Percentiles rank a stretch among this genome's conserved stretches.
Evolutionary conservation across 2,113 vertebrate species (phyloP).

Genomic region (Carollia perspicillata): DNA sequence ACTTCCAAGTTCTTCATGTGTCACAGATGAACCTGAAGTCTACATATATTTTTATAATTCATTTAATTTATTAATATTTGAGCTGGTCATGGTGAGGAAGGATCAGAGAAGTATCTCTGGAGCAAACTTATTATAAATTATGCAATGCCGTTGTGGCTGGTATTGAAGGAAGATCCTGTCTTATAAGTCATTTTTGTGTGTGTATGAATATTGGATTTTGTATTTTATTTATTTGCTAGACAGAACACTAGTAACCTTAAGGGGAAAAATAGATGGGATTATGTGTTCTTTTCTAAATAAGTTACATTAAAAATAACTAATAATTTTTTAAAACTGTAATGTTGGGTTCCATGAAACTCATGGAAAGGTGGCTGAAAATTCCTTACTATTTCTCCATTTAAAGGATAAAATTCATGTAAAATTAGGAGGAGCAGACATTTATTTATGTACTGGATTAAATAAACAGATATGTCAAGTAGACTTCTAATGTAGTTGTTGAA

Average conservation of each 20-base stretch:
- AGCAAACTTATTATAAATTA: background rate
- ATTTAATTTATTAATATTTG: background rate
- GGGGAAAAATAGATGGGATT: background rate
- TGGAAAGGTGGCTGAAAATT: background rate
- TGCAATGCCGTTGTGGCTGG: background rate
- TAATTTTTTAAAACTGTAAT: background rate
- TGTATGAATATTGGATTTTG: background rate
- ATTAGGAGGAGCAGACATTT: background rate
- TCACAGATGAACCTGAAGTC: background rate
- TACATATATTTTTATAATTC: background rate
- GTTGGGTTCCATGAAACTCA: background rate
- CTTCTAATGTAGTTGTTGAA: background rate
- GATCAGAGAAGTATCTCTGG: background rate
- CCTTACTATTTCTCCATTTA: background rate
- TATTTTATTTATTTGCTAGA: background rate
- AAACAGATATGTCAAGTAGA: background rate
- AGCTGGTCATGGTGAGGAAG: background rate
- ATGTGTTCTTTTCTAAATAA: background rate
- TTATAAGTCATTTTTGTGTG: background rate
- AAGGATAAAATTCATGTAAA: background rate
- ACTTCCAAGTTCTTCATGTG: background rate
- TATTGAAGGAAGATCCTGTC: background rate
- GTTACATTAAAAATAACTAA: background rate
- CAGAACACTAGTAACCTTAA: background rate
- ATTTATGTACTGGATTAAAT: background rate